A percentile compares a stretch with the other conserved stretches of the same genome.
These are phyloP conservation scores for Philaenus spumarius DNA, from an alignment of 1,140 invertebrate genomes.

Conservation along the genomic window DNA sequence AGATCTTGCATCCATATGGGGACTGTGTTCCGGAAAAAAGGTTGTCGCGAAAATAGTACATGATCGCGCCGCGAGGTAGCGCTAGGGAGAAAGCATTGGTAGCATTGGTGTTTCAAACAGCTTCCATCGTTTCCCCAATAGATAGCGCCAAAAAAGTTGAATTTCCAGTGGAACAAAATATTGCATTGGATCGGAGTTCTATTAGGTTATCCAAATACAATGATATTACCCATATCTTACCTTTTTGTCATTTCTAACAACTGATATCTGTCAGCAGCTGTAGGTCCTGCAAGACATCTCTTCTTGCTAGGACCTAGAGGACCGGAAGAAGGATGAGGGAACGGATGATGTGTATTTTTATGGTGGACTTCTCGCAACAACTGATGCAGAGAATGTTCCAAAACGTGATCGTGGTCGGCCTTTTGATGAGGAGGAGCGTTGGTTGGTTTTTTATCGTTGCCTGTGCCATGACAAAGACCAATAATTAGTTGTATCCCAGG, in stretches of 20 bases:
- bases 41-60: no score
- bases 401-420: slow-evolving; percentile 87
- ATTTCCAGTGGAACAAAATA: no score
- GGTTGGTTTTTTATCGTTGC: slow-evolving; percentile 46
- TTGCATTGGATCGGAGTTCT: no score
- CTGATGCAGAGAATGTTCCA: slow-evolving; percentile 95
- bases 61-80: no score
- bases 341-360: slow-evolving; percentile 85
- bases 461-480: slow-evolving; percentile 68
- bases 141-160: no score
- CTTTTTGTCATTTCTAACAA: slow-evolving; percentile 80
- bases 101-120: no score
- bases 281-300: slow-evolving; percentile 82
- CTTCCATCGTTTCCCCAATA: no score
- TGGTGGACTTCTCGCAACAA: slow-evolving; percentile 85
- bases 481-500: slow-evolving; percentile 87
- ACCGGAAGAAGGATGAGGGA: slow-evolving; percentile 89
- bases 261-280: slow-evolving; percentile 77
- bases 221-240: no score
- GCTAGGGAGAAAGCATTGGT: no score
- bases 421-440: slow-evolving; percentile 44
- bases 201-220: no score
- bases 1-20: no score
- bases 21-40: no score
- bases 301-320: slow-evolving; percentile 85